Percentiles rank a stretch among this genome's conserved stretches.
phyloP scores from a whole-genome alignment of 2,113 vertebrate genomes.

The Petaurus breviceps region DNA sequence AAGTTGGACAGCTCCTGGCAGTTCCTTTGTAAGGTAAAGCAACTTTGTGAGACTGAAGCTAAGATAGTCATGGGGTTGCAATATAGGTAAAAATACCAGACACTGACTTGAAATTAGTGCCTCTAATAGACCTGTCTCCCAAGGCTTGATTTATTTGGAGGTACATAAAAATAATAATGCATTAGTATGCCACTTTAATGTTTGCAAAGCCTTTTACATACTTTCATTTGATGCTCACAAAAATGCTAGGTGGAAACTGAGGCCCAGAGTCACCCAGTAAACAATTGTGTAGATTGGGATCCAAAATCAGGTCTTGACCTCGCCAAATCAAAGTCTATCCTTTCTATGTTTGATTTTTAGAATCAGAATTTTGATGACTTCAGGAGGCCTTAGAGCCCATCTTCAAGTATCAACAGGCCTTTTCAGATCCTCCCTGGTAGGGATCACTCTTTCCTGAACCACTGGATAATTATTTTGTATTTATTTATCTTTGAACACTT shows the following conservation, averaged over 20 bases:
- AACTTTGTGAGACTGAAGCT: neutral
- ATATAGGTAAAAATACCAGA: neutral
- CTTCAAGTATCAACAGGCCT: neutral
- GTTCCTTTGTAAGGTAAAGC: neutral
- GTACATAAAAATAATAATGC: neutral
- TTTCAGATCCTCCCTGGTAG: neutral
- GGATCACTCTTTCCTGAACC: neutral
- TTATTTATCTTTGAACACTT: neutral
- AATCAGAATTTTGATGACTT: neutral
- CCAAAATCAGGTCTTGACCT: neutral
- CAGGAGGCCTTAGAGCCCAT: neutral
- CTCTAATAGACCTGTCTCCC: neutral
- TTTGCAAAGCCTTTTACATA: neutral
- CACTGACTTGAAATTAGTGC: neutral
- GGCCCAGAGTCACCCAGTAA: neutral
- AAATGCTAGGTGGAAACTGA: neutral
- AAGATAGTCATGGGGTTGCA: accelerated
- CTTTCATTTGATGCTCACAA: neutral
- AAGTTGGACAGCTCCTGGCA: accelerated
- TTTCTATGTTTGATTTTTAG: neutral
- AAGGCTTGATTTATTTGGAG: neutral
- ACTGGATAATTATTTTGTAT: neutral
- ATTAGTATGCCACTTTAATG: neutral
- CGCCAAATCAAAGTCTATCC: neutral
- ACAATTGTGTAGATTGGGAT: neutral